A percentile compares a stretch with the other conserved stretches of the same genome.
Evolutionary conservation across 2,797 vertebrate genomes (phyloP).

Genomic region (Glossophaga mutica): DNA sequence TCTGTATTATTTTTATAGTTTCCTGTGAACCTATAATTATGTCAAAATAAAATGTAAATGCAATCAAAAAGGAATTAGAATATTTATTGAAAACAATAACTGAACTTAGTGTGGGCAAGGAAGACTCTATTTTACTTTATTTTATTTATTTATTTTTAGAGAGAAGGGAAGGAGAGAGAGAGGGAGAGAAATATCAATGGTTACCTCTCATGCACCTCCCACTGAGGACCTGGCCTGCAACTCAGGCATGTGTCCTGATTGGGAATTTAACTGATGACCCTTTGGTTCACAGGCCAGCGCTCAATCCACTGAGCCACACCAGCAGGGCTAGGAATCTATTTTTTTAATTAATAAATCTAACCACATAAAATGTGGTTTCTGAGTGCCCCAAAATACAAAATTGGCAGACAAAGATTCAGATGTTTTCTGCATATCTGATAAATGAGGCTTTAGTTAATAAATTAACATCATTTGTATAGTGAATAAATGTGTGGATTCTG

Average conservation of each 20-base stretch:
- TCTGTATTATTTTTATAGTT: not conserved
- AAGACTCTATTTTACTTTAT: not conserved
- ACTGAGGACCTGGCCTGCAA: no score
- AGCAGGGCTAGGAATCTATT: not conserved
- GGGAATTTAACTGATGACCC: no score
- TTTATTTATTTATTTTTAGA: not conserved
- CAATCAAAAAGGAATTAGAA: not conserved
- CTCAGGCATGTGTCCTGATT: no score
- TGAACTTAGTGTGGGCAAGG: not conserved
- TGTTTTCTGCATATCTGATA: not conserved
- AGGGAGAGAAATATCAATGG: no score
- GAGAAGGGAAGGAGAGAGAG: no score
- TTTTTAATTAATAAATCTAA: not conserved
- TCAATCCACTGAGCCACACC: no score
- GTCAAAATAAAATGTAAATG: constrained; percentile 38
- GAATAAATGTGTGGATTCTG: not conserved
- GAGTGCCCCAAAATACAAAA: not conserved
- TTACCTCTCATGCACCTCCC: no score
- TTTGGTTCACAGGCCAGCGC: no score
- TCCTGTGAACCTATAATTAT: not conserved
- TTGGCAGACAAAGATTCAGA: not conserved
- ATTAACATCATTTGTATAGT: not conserved
- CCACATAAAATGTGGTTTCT: not conserved
- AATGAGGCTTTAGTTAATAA: not conserved
- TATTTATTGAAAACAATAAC: not conserved